Percentiles rank a stretch among this genome's conserved stretches.
These are phyloP conservation scores for Gobio occitaniae DNA, from an alignment of 2,797 vertebrate genomes.

Conservation along the genomic window DNA sequence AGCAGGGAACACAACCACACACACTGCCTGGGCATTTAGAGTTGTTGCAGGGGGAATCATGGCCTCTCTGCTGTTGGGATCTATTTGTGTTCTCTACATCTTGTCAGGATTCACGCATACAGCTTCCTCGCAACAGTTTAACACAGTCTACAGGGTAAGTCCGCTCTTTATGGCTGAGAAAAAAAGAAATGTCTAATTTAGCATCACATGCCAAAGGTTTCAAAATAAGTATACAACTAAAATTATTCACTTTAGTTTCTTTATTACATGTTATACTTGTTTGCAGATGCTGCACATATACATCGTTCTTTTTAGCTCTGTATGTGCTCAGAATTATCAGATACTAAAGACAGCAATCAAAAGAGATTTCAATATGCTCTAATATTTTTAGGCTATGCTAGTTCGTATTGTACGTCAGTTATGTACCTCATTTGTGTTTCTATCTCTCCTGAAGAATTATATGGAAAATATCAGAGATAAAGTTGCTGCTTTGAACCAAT, in stretches of 20 bases:
- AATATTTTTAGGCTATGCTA: not conserved
- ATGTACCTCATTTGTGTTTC: not conserved
- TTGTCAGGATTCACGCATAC: conserved; percentile 62
- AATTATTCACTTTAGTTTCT: not conserved
- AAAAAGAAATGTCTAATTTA: not conserved
- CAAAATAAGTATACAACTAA: not conserved
- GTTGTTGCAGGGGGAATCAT: conserved; percentile 70
- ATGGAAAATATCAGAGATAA: not conserved
- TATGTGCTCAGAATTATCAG: not conserved
- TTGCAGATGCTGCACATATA: not conserved
- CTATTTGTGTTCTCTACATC: conserved; percentile 70
- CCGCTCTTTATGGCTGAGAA: conserved; percentile 2
- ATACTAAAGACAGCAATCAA: not conserved
- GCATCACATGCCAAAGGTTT: not conserved
- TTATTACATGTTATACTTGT: conserved; percentile 8
- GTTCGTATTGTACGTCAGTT: not conserved
- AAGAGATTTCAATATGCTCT: not conserved
- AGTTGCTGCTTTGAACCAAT: not conserved
- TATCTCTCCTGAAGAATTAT: not conserved
- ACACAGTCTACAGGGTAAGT: conserved; percentile 70
- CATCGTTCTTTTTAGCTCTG: not conserved
- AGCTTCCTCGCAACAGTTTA: conserved; percentile 68
- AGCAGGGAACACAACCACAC: conserved; percentile 54
- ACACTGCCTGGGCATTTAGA: conserved; percentile 49
- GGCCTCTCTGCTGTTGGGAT: conserved; percentile 69